These are phyloP conservation scores for Parapsyche elsis DNA, from an alignment of 1,140 invertebrate species.

Conservation along the genomic window DNA sequence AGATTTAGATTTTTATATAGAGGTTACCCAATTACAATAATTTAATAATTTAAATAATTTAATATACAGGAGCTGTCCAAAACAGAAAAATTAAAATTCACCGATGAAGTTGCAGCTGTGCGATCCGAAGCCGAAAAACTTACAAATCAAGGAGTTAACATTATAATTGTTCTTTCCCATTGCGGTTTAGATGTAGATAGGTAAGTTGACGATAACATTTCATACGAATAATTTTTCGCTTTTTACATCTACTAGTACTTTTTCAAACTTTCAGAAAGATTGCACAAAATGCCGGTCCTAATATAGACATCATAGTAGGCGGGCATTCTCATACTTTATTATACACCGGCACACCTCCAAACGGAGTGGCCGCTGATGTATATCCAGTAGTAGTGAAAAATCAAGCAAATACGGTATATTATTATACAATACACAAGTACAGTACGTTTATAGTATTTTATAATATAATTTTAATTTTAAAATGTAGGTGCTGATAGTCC, in stretches of 20 bases:
- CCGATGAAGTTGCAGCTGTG: conserved; percentile 75
- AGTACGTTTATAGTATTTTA: neutral
- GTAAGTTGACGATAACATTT: conserved; percentile 52
- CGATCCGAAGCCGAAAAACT: conserved; percentile 73
- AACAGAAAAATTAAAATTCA: conserved; percentile 73
- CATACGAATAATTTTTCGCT: neutral
- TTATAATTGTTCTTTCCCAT: conserved; percentile 84
- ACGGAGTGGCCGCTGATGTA: conserved; percentile 67
- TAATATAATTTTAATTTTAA: neutral
- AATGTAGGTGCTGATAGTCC: conserved; percentile 75
- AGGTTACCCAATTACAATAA: neutral
- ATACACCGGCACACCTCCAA: conserved; percentile 69
- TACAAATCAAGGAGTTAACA: conserved; percentile 73
- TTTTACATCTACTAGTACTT: neutral
- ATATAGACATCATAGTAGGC: conserved; percentile 85
- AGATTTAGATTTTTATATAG: too few relatives aligned
- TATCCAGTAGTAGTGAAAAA: conserved; percentile 74
- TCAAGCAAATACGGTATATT: neutral
- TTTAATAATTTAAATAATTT: neutral
- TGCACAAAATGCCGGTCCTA: conserved; percentile 70
- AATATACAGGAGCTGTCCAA: conserved; percentile 67
- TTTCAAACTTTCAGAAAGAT: conserved; percentile 66
- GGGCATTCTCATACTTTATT: conserved; percentile 89
- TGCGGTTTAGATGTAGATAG: conserved; percentile 77
- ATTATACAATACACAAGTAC: conserved; percentile 4